These are phyloP conservation scores for Petrocephalus zakoni DNA, from an alignment of 2,113 vertebrate genomes.

Conservation along the genomic window DNA sequence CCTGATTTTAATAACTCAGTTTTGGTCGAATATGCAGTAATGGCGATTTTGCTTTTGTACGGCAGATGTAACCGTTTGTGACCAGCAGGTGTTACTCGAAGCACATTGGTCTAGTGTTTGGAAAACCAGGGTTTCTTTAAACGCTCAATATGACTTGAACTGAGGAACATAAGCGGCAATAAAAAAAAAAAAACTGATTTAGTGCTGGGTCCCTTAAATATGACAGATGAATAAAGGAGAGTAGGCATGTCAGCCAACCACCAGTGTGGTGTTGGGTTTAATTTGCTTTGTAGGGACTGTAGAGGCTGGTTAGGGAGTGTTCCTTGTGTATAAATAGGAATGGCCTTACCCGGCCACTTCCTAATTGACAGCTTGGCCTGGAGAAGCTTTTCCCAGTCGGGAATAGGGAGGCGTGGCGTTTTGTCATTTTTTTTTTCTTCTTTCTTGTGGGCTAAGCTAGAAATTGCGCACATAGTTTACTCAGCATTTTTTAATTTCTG, in stretches of 20 bases:
- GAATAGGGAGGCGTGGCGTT: background rate
- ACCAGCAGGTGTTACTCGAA: background rate
- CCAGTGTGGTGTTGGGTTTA: background rate
- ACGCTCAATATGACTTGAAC: background rate
- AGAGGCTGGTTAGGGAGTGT: background rate
- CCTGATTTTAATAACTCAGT: background rate
- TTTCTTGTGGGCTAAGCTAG: background rate
- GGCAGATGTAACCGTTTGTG: background rate
- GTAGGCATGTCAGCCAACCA: background rate
- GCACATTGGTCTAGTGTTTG: background rate
- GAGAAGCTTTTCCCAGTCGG: background rate
- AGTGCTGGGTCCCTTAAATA: background rate
- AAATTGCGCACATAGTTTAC: background rate
- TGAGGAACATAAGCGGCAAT: background rate
- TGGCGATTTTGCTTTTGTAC: background rate
- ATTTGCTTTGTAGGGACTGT: background rate
- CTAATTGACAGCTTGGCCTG: background rate
- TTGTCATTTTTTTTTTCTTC: background rate
- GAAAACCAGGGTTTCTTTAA: background rate
- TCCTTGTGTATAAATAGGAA: slow-evolving; percentile 8
- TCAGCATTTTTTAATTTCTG: background rate
- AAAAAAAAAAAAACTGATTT: background rate
- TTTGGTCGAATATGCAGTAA: background rate
- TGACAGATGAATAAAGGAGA: background rate
- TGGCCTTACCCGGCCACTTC: background rate